A percentile compares a stretch with the other conserved stretches of the same genome.
phyloP scores from a whole-genome alignment of 1,140 invertebrate species.

The Zaprionus ornatus region DNA sequence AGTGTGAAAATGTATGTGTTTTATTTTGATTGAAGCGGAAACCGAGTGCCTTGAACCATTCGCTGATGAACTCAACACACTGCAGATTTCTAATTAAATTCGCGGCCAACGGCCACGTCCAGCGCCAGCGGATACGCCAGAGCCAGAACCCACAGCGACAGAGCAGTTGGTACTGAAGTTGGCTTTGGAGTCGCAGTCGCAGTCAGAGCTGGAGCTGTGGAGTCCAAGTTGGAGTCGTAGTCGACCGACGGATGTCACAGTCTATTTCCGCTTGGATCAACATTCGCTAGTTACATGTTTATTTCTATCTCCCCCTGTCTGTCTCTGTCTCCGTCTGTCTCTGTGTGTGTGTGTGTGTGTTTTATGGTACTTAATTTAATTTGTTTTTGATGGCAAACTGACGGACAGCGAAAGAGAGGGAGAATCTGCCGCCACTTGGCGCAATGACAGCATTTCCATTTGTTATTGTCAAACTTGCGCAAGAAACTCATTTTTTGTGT shows the following conservation, averaged over 20 bases:
- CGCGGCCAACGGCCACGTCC: constrained; percentile 71
- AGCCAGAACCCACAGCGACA: constrained; percentile 20
- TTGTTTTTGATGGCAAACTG: constrained; percentile 52
- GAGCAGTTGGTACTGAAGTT: not conserved
- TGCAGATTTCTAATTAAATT: constrained; percentile 75
- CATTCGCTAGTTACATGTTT: constrained; percentile 43
- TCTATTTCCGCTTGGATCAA: constrained; percentile 65
- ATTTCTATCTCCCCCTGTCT: not conserved
- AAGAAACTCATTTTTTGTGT: constrained; percentile 58
- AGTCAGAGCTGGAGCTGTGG: not conserved
- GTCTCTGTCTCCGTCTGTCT: constrained; percentile 13
- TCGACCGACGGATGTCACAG: constrained; percentile 75
- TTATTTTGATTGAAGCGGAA: constrained; percentile 47
- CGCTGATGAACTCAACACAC: constrained; percentile 31
- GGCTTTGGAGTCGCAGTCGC: not conserved
- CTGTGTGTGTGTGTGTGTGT: not conserved
- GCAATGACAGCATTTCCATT: constrained; percentile 63
- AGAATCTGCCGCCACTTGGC: constrained; percentile 20
- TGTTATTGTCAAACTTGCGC: constrained; percentile 62
- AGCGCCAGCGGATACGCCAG: constrained; percentile 69
- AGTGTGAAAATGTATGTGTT: constrained; percentile 59
- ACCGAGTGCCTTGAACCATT: constrained; percentile 71
- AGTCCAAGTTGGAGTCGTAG: not conserved
- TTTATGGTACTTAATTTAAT: constrained; percentile 60
- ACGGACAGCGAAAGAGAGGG: constrained; percentile 20